Evolutionary conservation across 2,113 vertebrate genomes (phyloP).

Genomic region (Brachionichthys hirsutus): DNA sequence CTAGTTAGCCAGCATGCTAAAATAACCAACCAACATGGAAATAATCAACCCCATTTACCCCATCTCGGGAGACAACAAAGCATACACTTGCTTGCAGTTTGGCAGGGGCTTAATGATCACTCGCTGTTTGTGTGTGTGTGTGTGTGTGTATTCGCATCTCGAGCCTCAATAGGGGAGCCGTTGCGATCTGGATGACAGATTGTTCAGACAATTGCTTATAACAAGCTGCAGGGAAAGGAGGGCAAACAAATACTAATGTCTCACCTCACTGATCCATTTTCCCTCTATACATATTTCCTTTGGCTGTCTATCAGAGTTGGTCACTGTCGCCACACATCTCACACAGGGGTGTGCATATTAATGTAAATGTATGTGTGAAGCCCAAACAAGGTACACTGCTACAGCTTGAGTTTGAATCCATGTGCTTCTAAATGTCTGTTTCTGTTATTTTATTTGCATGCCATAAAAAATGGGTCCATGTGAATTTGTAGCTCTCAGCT

Average conservation of each 20-base stretch:
- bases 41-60: background rate
- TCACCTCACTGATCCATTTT: conserved; percentile 70
- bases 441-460: conserved; percentile 20
- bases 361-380: no score
- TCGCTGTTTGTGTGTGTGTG: no score
- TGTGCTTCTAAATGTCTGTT: background rate
- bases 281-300: conserved; percentile 55
- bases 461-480: background rate
- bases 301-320: no score
- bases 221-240: conserved; percentile 78
- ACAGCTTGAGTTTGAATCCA: no score
- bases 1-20: background rate
- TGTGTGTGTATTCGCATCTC: conserved; percentile 17
- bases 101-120: no score
- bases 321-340: no score
- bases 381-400: no score
- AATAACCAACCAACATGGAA: background rate
- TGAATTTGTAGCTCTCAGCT: background rate
- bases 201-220: conserved; percentile 80
- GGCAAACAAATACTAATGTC: conserved; percentile 76
- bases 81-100: background rate
- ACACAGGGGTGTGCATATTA: no score
- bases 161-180: conserved; percentile 47
- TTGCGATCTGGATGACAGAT: conserved; percentile 74
- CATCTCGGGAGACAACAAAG: background rate